phyloP scores from a whole-genome alignment of 1,140 invertebrate genomes.

The Marisa cornuarietis region DNA sequence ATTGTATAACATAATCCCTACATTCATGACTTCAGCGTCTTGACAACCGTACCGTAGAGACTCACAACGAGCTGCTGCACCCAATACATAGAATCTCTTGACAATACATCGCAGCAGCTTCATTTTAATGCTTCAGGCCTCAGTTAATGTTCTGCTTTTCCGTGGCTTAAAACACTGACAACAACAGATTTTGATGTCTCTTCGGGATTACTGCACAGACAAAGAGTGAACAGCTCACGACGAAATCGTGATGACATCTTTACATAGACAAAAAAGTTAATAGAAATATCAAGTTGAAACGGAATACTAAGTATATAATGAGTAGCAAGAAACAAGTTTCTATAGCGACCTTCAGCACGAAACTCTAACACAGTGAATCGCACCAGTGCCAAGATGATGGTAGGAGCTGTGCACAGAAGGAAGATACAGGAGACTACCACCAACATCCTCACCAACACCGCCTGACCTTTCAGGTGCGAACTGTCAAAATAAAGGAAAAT shows the following conservation, averaged over 20 bases:
- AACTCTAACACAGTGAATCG: neutral
- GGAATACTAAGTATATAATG: neutral
- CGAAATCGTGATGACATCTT: conserved; percentile 14
- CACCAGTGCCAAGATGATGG: neutral
- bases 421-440: conserved; percentile 15
- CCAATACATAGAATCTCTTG: too few species aligned
- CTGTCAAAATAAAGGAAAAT: too few species aligned
- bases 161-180: too few species aligned
- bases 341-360: neutral
- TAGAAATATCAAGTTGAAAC: neutral
- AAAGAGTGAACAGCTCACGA: neutral
- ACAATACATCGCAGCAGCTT: too few species aligned
- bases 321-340: conserved; percentile 8
- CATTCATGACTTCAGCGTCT: too few species aligned
- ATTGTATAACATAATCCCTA: too few species aligned
- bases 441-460: conserved; percentile 11
- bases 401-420: conserved; percentile 9
- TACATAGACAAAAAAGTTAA: conserved; percentile 18
- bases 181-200: too few species aligned
- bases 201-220: too few species aligned
- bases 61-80: too few species aligned
- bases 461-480: neutral
- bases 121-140: too few species aligned
- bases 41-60: too few species aligned
- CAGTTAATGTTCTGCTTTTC: too few species aligned